Conservation (phyloP, 2,113 vertebrate species). For the Cichladusa arquata region DNA sequence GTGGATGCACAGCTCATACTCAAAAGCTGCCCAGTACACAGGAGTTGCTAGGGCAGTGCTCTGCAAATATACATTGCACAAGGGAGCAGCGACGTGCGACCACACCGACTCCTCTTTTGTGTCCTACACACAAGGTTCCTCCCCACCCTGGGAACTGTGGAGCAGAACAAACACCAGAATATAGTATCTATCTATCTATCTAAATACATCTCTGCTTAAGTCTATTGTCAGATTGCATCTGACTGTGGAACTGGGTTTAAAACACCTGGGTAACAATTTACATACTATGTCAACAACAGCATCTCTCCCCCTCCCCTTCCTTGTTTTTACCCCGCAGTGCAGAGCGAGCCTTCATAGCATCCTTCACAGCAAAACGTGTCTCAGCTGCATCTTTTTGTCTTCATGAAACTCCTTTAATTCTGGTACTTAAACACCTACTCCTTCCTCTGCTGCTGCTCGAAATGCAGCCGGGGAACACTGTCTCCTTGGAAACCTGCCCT, state of each 20-base stretch:
- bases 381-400: background rate
- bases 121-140: background rate
- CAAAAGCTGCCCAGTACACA: background rate
- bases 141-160: background rate
- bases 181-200: background rate
- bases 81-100: background rate
- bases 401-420: background rate
- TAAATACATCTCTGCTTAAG: background rate
- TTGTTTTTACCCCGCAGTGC: background rate
- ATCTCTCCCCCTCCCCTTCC: background rate
- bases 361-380: background rate
- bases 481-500: constrained; percentile 29
- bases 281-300: background rate
- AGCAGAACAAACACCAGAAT: background rate
- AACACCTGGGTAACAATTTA: constrained; percentile 8
- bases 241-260: background rate
- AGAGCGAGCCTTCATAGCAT: background rate
- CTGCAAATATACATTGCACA: background rate
- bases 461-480: accelerated
- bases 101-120: background rate
- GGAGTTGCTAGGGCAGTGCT: constrained; percentile 1
- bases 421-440: background rate
- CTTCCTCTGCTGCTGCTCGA: background rate
- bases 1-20: background rate
- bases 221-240: background rate